Conservation (phyloP, 2,888 invertebrate genomes). For the Epinotia demarniana region DNA sequence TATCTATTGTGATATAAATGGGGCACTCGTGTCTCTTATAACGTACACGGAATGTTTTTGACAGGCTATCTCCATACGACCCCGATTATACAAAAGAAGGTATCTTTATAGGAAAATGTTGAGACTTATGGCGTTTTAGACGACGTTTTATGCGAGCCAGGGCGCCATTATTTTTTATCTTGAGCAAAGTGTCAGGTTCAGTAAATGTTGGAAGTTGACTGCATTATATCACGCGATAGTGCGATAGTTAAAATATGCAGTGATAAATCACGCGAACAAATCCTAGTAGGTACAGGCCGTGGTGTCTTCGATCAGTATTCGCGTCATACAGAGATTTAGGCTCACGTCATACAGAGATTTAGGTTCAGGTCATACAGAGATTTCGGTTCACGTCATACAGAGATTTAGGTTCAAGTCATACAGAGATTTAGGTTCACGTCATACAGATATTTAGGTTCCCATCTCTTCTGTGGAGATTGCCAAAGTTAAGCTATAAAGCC, state of each 20-base stretch:
- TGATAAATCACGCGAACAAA: background rate
- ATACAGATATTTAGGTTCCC: too few relatives aligned
- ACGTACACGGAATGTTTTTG: conserved; percentile 33
- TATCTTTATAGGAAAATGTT: conserved; percentile 1
- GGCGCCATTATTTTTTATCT: conserved; percentile 12
- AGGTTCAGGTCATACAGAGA: too few relatives aligned
- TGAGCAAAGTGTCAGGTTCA: conserved; percentile 12
- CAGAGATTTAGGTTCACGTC: too few relatives aligned
- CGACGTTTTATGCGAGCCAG: background rate
- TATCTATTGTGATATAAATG: conserved; percentile 39
- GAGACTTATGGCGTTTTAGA: background rate
- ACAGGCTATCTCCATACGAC: conserved; percentile 40
- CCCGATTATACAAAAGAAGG: background rate
- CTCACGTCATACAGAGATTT: too few relatives aligned
- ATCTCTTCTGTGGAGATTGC: too few relatives aligned
- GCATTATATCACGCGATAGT: background rate
- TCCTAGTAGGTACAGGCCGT: too few relatives aligned
- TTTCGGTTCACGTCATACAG: too few relatives aligned
- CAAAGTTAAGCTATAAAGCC: too few relatives aligned
- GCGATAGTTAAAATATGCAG: background rate
- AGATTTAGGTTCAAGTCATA: too few relatives aligned
- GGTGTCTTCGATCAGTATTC: too few relatives aligned
- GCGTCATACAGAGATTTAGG: too few relatives aligned
- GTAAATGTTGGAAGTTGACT: conserved; percentile 7
- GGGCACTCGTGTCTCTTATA: conserved; percentile 33